Evolutionary conservation across 2,888 invertebrate species (phyloP), one percentile per base, ranked within the genome.

Genomic region (Mongoloraphidia duomilia): DNA sequence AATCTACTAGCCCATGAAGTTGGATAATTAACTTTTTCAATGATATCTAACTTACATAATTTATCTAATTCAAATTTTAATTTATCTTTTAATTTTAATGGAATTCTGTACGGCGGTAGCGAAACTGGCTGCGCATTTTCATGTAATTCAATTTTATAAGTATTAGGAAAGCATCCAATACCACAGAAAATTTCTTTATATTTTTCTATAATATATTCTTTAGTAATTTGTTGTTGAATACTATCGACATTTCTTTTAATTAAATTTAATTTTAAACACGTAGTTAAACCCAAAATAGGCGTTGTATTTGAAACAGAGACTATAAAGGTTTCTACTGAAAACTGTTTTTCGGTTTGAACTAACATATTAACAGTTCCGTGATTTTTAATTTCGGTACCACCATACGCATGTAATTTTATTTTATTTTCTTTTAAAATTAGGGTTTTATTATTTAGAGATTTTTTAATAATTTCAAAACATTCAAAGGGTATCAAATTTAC

Each of bases 1-100:
- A 47, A 17, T 12, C 40, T 47, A 34, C 44, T 44, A 34, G 38
- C 47, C 47, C 47, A 47, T 10, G 10, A 13, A 34, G 17, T 33
- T 35, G 8, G 35, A 12, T 14, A 26, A 17, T 46, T 34, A 17
- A 39, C 39, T 46, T 14, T 46, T 40, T 43, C 34, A 26, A 46
- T 36, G 11, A 44, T 35, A 34, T 35, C 34, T 36, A 34, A 35
- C 35, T 34, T n/a, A 11, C 35, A 34, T 35, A 43, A 39, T 34
- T 39, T 13, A 17, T 39, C 14, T 36, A 46, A 34, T 14, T 17
- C 34, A 14, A 14, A 5, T 13, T 17, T 37, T 17, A 46, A 10
- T 13, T 37, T 39, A 4, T 11, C 26, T 17, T 39, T 37, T 39
- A 46, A 10, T 11, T 37, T 17, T 2, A 6, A 4, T 39, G 46